Conservation (phyloP, 2,888 invertebrate species). For the Leptinotarsa rubiginosa region DNA sequence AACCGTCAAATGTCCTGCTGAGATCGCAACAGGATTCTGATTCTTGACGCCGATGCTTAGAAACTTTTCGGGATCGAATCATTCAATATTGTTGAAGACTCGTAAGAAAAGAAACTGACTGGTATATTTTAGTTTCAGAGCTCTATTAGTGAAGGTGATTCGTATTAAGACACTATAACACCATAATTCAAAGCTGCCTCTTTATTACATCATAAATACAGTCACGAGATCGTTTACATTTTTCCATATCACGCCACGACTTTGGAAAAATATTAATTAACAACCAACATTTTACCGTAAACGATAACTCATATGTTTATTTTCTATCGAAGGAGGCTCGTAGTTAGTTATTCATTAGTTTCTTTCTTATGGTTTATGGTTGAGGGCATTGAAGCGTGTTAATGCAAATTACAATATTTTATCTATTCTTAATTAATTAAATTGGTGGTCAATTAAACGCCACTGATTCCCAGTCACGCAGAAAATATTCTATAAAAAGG, state of each 20-base stretch:
- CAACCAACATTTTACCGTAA: constrained; percentile 14
- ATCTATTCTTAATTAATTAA: constrained; percentile 19
- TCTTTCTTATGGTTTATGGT: constrained; percentile 7
- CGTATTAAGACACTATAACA: neutral
- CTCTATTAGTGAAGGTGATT: neutral
- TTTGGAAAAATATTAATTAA: constrained; percentile 24
- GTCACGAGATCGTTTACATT: constrained; percentile 26
- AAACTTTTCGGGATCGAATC: too few species aligned
- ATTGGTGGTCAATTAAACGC: constrained; percentile 22
- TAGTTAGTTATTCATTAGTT: constrained; percentile 2
- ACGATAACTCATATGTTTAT: constrained; percentile 1
- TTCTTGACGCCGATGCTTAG: too few species aligned
- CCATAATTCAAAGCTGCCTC: constrained; percentile 15
- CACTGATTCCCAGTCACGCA: constrained; percentile 20
- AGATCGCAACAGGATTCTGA: too few species aligned
- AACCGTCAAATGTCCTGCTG: too few species aligned
- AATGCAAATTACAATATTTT: constrained; percentile 23
- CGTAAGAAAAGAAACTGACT: neutral
- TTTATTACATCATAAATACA: constrained; percentile 24
- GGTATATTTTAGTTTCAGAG: neutral
- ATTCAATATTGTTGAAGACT: neutral
- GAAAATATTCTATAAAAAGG: constrained; percentile 15
- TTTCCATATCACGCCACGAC: constrained; percentile 19
- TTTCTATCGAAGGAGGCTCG: constrained; percentile 8
- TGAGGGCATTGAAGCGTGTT: constrained; percentile 20